Evolutionary conservation across 2,113 vertebrate genomes (phyloP).

Genomic region (Chaenogobius annularis): DNA sequence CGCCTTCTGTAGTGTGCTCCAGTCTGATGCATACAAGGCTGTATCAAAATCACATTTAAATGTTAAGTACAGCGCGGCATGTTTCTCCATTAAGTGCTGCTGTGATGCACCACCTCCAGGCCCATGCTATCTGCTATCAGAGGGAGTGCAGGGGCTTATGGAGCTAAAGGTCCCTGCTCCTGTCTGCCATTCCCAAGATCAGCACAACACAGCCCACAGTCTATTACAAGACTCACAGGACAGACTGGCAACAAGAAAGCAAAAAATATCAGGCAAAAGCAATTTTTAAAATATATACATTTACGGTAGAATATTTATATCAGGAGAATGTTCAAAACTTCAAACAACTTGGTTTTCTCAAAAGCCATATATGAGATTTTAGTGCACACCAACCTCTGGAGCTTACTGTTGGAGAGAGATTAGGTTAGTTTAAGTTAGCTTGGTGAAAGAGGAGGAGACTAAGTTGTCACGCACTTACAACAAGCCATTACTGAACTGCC

Average conservation of each 20-base stretch:
- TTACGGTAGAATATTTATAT: neutral
- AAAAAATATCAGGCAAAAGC: slow-evolving; percentile 16
- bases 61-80: slow-evolving; percentile 10
- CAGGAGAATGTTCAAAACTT: neutral
- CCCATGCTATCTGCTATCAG: slow-evolving; percentile 35
- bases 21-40: neutral
- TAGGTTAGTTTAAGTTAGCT: too few species aligned
- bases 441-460: too few species aligned
- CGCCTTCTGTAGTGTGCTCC: neutral
- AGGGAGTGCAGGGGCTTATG: slow-evolving; percentile 32
- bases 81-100: slow-evolving; percentile 15
- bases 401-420: too few species aligned
- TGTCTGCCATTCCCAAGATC: slow-evolving; percentile 45
- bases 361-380: neutral
- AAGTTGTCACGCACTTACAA: too few species aligned
- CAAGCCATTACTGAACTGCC: too few species aligned
- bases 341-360: too few species aligned
- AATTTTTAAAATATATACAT: neutral
- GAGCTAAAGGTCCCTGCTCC: slow-evolving; percentile 45
- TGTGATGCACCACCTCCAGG: slow-evolving; percentile 2
- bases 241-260: slow-evolving; percentile 37
- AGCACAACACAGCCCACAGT: slow-evolving; percentile 54
- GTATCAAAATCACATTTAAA: slow-evolving; percentile 5
- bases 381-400: too few species aligned
- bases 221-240: slow-evolving; percentile 58